Percentiles rank a stretch among this genome's conserved stretches.
These are phyloP conservation scores for Dendroctonus valens DNA, from an alignment of 1,140 invertebrate species.

Conservation along the genomic window DNA sequence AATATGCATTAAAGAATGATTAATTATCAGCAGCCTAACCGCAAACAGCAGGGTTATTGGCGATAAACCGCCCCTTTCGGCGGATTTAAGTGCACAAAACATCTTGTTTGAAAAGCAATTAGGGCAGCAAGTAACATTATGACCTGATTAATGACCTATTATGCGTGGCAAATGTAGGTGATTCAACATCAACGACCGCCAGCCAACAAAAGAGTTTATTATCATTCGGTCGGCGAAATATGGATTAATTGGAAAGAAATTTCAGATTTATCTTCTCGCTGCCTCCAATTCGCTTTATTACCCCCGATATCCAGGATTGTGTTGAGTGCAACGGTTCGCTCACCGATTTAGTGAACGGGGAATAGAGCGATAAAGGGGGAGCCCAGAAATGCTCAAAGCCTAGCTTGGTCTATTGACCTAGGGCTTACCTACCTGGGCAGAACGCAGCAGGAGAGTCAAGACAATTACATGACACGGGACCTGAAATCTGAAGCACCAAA, in stretches of 20 bases:
- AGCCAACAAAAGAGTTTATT: too few species aligned
- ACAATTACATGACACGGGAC: background rate
- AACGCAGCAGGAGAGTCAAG: constrained; percentile 2
- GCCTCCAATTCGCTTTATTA: background rate
- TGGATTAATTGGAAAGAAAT: background rate
- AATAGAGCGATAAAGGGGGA: background rate
- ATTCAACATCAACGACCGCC: too few species aligned
- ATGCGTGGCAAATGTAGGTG: too few species aligned
- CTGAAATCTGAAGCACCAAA: background rate
- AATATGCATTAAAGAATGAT: too few species aligned
- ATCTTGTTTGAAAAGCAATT: too few species aligned
- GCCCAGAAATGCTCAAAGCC: background rate
- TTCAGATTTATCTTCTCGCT: background rate
- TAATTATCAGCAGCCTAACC: too few species aligned
- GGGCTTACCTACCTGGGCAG: constrained; percentile 18
- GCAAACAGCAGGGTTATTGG: too few species aligned
- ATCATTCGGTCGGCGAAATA: background rate
- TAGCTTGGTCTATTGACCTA: constrained; percentile 8
- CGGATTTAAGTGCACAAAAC: too few species aligned
- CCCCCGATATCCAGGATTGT: background rate
- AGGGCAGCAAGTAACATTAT: too few species aligned
- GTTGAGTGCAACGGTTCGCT: background rate
- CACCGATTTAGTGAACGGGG: background rate
- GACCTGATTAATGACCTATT: too few species aligned
- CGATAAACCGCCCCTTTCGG: too few species aligned